phyloP scores from a whole-genome alignment of 92 coral and sea anemone species.

The Ricordea florida region DNA sequence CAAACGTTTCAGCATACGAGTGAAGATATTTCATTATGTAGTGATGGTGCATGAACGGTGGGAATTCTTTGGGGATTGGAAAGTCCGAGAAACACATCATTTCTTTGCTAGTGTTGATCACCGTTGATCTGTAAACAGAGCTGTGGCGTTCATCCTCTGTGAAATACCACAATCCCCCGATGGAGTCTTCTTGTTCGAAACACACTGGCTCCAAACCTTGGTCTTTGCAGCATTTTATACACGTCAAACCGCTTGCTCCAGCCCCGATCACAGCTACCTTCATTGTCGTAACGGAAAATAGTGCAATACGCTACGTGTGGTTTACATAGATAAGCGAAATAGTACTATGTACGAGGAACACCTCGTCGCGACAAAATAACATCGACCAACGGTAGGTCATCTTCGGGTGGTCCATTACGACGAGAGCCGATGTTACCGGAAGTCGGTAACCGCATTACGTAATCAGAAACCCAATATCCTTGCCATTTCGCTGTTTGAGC shows the following conservation, averaged over 20 bases:
- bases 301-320: too few species aligned
- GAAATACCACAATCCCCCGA: constrained; percentile 93
- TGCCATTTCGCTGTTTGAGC: too few species aligned
- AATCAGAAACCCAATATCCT: too few species aligned
- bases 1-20: constrained; percentile 80
- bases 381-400: too few species aligned
- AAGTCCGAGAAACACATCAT: constrained; percentile 96
- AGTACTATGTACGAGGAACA: too few species aligned
- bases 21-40: constrained; percentile 79
- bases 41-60: constrained; percentile 80
- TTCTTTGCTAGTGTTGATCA: constrained; percentile 91
- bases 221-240: constrained; percentile 86
- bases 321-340: too few species aligned
- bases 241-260: constrained; percentile 82
- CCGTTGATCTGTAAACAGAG: constrained; percentile 87
- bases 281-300: background rate
- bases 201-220: constrained; percentile 92
- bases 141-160: constrained; percentile 79
- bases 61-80: constrained; percentile 90
- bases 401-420: too few species aligned
- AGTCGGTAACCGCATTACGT: too few species aligned
- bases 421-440: too few species aligned
- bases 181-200: constrained; percentile 87
- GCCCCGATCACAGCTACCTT: constrained; percentile 83
- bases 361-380: too few species aligned